A percentile compares a stretch with the other conserved stretches of the same genome.
These are phyloP conservation scores for Percopsis omiscomaycus DNA, from an alignment of 2,797 vertebrate species.

Conservation along the genomic window DNA sequence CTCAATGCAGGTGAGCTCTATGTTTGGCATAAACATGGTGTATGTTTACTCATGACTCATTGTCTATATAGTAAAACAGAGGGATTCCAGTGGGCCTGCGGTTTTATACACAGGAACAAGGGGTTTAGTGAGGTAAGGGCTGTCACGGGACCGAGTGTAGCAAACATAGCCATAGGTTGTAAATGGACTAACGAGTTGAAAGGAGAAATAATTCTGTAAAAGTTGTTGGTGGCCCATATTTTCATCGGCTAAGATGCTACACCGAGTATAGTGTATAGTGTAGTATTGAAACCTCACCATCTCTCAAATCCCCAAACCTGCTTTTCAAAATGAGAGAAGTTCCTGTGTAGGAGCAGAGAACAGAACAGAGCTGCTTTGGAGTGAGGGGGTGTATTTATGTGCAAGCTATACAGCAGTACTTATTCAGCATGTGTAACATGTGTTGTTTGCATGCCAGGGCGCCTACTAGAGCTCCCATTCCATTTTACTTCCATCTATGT, in stretches of 20 bases:
- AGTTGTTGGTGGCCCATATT: not conserved
- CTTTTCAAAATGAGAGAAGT: constrained; percentile 17
- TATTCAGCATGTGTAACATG: constrained; percentile 18
- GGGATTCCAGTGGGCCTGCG: constrained; percentile 36
- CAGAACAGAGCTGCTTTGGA: constrained; percentile 37
- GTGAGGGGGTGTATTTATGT: constrained; percentile 43
- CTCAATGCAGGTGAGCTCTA: constrained; percentile 51
- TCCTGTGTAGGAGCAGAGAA: constrained; percentile 14
- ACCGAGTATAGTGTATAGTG: not conserved
- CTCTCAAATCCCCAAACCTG: constrained; percentile 4
- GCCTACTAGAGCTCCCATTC: constrained; percentile 13
- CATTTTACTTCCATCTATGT: not conserved
- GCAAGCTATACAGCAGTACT: constrained; percentile 28
- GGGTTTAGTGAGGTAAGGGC: constrained; percentile 27
- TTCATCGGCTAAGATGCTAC: not conserved
- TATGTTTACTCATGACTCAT: constrained; percentile 42
- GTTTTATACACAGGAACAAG: constrained; percentile 55
- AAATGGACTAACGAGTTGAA: constrained; percentile 43
- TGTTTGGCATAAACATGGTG: constrained; percentile 32
- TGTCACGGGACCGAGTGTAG: constrained; percentile 19
- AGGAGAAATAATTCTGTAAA: constrained; percentile 18
- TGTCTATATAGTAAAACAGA: constrained; percentile 28
- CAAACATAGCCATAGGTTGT: constrained; percentile 31
- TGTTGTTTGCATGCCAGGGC: constrained; percentile 41
- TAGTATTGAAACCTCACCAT: constrained; percentile 3